Evolutionary conservation across 2,888 invertebrate species (phyloP), one percentile per base, ranked within the genome.

Genomic region (Lacanobia oleracea): DNA sequence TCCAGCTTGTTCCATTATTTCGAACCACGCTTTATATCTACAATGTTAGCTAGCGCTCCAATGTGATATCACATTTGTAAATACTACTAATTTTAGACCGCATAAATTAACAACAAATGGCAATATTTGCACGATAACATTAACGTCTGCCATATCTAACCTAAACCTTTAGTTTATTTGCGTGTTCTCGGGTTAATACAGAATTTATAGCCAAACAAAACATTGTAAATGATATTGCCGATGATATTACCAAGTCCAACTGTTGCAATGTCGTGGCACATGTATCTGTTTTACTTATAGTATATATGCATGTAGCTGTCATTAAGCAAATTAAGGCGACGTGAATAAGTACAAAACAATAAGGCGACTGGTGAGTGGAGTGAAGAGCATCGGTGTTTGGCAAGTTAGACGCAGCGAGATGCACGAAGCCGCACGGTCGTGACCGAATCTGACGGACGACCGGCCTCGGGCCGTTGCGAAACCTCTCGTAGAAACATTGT

Each of bases 391-490:
- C 73, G 79, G 76, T 81, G 86, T 91, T 91, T 89, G 86, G 89
- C 85, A 88, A 90, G 88, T 84, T 82, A 87, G 87, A 81, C 86
- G 83, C 81, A 82, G 87, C 84, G 79, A 72, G 79, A 79, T 83
- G 91, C 93, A 93, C 93, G 93, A 93, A 84, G 86, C 86, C 82
- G 87, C 89, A 87, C 88, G 91, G 90, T 94, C 94, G 94, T 93
- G 95, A 93, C 91, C 91, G 84, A 88, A 86, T 77, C 90, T 87
- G 91, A 89, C 90, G 91, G 92, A 92, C 88, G 91, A 88, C 89
- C 91, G 93, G 90, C 94, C 94, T 94, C 94, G 93, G 86, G 84
- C 67, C 87, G 78, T 95, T 95, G 93, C 94, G 91, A 93, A 92
- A 95, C 90, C 86, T 87, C 89, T 88, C 89, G 88, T 88, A 91